Base-by-base conservation (phyloP, 92 coral and sea anemone genomes). In the Epizoanthus rinbou region DNA sequence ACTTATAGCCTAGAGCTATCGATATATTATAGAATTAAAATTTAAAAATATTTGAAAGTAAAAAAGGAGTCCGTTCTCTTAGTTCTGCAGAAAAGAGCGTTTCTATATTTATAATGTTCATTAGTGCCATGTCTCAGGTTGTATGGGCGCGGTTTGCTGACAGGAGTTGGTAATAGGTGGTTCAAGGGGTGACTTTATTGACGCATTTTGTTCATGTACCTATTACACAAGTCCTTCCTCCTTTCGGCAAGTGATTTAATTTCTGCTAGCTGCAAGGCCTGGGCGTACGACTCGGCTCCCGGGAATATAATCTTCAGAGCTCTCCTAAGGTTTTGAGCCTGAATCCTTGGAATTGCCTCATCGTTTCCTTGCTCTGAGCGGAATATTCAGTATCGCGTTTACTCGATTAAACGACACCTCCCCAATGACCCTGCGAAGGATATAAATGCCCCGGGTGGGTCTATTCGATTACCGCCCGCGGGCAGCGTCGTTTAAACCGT, bases 51-150 rank as follows among this genome's bases (percentile, higher is more conserved):
- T 60, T 7, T 60, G 66, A 60, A 60, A 7, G 66, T 60, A 7
- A 9, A 60, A 60, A 60, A 60, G 66, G 66, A 60, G 66, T 60
- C 66, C 10, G 66, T 60, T 60, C 19, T 8, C n/a, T 60, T 60
- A 7, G 66, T 60, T 60, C 66, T 60, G 15, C 66, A 60, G 66
- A 60, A 60, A 7, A 60, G n/a, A 60, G 66, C 10, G 19, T 60
- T 17, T 60, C n/a, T 60, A 60, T 7, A 60, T 60, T 60, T 8
- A 60, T 60, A 60, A 60, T 7, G n/a, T 60, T 7, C 0, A 60
- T 60, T 7, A 60, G n/a, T 60, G 66, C 10, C n/a, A 8, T 7
- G 66, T 60, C 66, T 60, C 15, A 60, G 66, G 66, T 60, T 60
- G 66, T 60, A 60, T 60, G 66, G 10, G 66, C 15, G n/a, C 10